phyloP scores from a whole-genome alignment of 1,140 invertebrate species.

The Daktulosphaira vitifoliae region DNA sequence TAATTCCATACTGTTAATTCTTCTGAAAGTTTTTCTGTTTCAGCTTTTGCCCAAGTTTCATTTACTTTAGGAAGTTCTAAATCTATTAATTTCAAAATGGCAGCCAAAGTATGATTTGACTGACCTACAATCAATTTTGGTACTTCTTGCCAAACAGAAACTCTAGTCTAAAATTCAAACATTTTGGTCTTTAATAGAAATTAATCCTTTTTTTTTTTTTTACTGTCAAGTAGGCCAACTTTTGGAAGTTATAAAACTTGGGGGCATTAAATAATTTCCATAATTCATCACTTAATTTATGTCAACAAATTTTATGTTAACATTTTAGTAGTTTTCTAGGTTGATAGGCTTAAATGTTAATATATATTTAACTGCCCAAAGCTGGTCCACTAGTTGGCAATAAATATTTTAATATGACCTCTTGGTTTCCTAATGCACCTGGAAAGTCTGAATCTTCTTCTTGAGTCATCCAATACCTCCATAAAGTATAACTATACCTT shows the following conservation, averaged over 20 bases:
- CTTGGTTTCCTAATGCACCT: conserved; percentile 52
- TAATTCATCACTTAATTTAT: too few relatives aligned
- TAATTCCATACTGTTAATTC: conserved; percentile 55
- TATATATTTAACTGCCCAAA: too few relatives aligned
- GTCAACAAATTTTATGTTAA: too few relatives aligned
- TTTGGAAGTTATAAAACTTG: too few relatives aligned
- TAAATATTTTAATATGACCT: conserved; percentile 41
- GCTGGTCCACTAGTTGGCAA: too few relatives aligned
- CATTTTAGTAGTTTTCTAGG: too few relatives aligned
- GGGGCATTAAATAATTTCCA: too few relatives aligned
- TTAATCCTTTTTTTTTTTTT: too few relatives aligned
- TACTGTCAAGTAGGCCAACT: too few relatives aligned
- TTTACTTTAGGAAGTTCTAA: conserved; percentile 54
- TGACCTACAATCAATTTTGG: conserved; percentile 50
- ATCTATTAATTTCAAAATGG: conserved; percentile 58
- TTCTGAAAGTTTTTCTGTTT: conserved; percentile 51
- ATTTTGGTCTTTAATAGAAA: too few relatives aligned
- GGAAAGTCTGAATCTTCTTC: conserved; percentile 56
- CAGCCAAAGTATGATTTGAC: conserved; percentile 55
- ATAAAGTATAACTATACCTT: conserved; percentile 55
- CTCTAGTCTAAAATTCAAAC: conserved; percentile 42
- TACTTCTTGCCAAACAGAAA: conserved; percentile 48
- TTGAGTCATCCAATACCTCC: conserved; percentile 65
- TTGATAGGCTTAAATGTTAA: too few relatives aligned
- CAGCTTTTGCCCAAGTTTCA: conserved; percentile 52